Evolutionary conservation across 2,888 invertebrate species (phyloP).

Genomic region (Cephus rjabovi): DNA sequence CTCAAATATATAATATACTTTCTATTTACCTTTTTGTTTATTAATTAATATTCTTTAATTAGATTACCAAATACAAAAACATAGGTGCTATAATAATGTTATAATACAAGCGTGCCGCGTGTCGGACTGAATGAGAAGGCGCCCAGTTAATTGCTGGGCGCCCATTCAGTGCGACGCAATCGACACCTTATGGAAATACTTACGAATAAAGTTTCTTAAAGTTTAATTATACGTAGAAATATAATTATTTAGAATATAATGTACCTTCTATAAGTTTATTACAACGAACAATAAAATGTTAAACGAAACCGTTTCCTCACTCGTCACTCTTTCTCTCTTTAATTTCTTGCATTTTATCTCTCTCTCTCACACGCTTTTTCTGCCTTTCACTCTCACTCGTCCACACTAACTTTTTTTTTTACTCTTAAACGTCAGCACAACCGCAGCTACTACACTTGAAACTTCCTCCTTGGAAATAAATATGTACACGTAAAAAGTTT

Average conservation of each 20-base stretch:
- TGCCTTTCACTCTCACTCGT: slow-evolving; percentile 15
- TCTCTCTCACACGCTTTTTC: slow-evolving; percentile 21
- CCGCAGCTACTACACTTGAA: background rate
- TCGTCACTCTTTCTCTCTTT: slow-evolving; percentile 11
- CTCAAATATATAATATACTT: slow-evolving; percentile 64
- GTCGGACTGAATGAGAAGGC: slow-evolving; percentile 42
- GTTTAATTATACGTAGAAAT: slow-evolving; percentile 58
- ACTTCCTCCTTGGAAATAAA: slow-evolving; percentile 35
- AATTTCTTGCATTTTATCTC: background rate
- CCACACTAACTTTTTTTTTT: slow-evolving; percentile 22
- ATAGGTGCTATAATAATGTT: slow-evolving; percentile 56
- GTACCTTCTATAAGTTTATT: slow-evolving; percentile 54
- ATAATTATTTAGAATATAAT: slow-evolving; percentile 61
- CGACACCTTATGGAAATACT: slow-evolving; percentile 54
- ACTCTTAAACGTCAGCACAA: background rate
- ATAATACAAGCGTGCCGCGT: slow-evolving; percentile 47
- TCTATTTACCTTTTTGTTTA: slow-evolving; percentile 60
- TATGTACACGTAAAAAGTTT: slow-evolving; percentile 58
- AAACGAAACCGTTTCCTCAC: slow-evolving; percentile 44
- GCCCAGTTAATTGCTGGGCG: background rate
- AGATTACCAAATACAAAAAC: slow-evolving; percentile 66
- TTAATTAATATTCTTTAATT: slow-evolving; percentile 60
- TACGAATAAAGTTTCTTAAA: slow-evolving; percentile 52
- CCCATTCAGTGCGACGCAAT: slow-evolving; percentile 52
- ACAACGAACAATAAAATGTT: slow-evolving; percentile 55